Evolutionary conservation across 1,140 invertebrate species (phyloP).

Genomic region (Drosophila repleta): DNA sequence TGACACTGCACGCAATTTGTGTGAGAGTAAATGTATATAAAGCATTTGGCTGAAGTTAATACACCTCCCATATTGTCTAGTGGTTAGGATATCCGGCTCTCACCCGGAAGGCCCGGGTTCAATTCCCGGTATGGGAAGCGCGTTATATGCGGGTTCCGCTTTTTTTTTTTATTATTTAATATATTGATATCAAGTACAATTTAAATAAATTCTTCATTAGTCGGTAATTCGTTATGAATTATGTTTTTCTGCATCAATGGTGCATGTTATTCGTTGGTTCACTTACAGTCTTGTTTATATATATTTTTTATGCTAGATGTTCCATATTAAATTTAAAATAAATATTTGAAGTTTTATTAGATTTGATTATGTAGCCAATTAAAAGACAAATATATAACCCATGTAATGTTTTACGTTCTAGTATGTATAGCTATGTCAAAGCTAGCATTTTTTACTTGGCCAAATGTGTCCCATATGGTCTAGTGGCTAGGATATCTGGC

Average conservation of each 20-base stretch:
- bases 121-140: constrained; percentile 92
- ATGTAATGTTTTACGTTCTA: too few relatives aligned
- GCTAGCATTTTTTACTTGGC: accelerated
- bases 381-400: too few relatives aligned
- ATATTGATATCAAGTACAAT: too few relatives aligned
- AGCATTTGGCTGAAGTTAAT: not conserved
- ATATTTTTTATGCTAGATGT: not conserved
- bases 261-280: too few relatives aligned
- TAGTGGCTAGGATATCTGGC: constrained; percentile 94
- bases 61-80: constrained; percentile 88
- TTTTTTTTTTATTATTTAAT: not conserved
- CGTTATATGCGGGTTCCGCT: accelerated
- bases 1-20: too few relatives aligned
- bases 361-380: constrained; percentile 4
- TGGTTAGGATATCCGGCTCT: constrained; percentile 94
- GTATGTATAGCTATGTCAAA: not conserved
- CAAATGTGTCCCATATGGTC: constrained; percentile 86
- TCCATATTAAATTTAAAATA: too few relatives aligned
- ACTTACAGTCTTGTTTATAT: too few relatives aligned
- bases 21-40: not conserved
- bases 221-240: too few relatives aligned
- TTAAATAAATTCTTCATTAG: too few relatives aligned
- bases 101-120: constrained; percentile 93
- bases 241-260: too few relatives aligned
- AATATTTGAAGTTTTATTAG: not conserved